Evolutionary conservation across 1,140 invertebrate genomes (phyloP).

Genomic region (Eurosta solidaginis): DNA sequence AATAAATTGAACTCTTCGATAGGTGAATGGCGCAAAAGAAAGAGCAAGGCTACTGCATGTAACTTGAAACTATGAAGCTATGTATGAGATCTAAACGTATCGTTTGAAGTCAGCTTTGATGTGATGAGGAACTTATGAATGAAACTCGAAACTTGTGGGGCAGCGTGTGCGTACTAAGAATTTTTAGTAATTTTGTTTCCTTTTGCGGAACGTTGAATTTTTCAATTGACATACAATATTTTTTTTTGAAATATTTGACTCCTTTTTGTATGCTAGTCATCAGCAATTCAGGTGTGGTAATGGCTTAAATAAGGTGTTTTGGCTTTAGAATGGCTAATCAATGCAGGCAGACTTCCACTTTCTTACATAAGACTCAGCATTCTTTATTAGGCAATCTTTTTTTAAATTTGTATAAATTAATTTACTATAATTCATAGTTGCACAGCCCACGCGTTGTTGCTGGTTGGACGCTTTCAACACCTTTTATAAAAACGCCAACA

Average conservation of each 20-base stretch:
- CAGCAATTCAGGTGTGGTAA: background rate
- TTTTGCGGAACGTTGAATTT: background rate
- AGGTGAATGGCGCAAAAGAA: background rate
- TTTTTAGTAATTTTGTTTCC: background rate
- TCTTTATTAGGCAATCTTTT: background rate
- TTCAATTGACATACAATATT: background rate
- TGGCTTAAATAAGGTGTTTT: background rate
- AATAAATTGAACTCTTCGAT: too few relatives aligned
- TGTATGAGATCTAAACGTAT: background rate
- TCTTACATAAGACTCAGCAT: background rate
- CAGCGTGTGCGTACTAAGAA: background rate
- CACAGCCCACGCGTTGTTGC: background rate
- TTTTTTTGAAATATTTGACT: background rate
- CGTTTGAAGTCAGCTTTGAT: too few relatives aligned
- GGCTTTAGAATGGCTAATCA: background rate
- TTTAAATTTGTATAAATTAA: background rate
- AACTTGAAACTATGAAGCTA: background rate
- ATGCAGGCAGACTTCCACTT: background rate
- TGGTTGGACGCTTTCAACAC: background rate
- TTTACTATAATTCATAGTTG: background rate
- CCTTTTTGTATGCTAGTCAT: background rate
- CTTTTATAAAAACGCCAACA: background rate
- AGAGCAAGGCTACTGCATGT: background rate
- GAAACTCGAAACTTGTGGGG: background rate
- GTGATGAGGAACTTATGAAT: background rate